Percentiles rank a stretch among this genome's conserved stretches.
Evolutionary conservation across 2,888 invertebrate species (phyloP).

Genomic region (Lamellibrachia satsuma): DNA sequence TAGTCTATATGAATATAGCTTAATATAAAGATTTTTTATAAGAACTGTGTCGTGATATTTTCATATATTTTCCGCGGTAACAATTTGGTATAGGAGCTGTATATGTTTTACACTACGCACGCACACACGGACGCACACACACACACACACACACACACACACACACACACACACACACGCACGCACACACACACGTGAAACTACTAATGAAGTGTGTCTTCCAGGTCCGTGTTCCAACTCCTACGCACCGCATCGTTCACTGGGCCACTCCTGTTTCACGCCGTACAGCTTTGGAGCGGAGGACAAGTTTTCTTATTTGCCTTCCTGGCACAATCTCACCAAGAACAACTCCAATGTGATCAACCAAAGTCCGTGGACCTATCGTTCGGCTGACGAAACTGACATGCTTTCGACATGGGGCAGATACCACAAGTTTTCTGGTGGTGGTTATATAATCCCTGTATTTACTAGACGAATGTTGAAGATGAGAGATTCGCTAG

Average conservation of each 20-base stretch:
- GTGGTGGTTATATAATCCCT: not conserved
- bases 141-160: not conserved
- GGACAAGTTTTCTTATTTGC: not conserved
- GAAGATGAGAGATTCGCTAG: not conserved
- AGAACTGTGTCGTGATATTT: too few relatives aligned
- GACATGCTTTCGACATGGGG: not conserved
- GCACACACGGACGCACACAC: not conserved
- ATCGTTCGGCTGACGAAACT: not conserved
- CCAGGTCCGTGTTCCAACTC: not conserved
- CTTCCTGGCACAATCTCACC: not conserved
- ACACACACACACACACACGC: not conserved
- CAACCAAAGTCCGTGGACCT: not conserved
- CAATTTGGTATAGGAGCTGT: too few relatives aligned
- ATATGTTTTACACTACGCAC: not conserved
- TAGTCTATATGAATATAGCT: too few relatives aligned
- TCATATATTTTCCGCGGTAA: too few relatives aligned
- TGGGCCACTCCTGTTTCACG: constrained; percentile 12
- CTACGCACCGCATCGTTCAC: not conserved
- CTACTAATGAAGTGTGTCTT: not conserved
- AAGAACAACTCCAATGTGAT: not conserved
- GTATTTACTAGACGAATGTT: not conserved
- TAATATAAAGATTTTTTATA: too few relatives aligned
- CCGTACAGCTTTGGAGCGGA: not conserved
- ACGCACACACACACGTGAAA: not conserved
- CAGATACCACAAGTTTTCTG: not conserved